Evolutionary conservation across 2,113 vertebrate species (phyloP), one percentile per base, ranked within the genome.

Genomic region (Elanoides forficatus): DNA sequence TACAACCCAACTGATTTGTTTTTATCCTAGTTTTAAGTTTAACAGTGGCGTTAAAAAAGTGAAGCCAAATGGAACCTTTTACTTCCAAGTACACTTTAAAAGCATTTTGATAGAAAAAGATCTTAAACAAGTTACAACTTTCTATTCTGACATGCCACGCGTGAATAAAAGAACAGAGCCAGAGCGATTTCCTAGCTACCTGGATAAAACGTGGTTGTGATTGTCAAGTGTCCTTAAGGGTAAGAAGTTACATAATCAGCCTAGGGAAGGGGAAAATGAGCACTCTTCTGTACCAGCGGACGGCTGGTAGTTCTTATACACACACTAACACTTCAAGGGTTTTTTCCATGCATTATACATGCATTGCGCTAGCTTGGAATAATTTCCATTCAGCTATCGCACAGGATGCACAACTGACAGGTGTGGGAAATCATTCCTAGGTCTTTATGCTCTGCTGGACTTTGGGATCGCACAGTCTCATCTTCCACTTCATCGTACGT

Each of bases 401-500:
- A 67, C 74, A 30, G 27, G 79, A 88, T 62, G 82, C 48, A 29
- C 7, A 55, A 25, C 0, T 92, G 88, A 86, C 87, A 95, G 34
- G 45, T 79, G 75, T 79, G 75, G 50, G 30, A 85, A 86, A 88
- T 90, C 71, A 62, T 74, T 86, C 52, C 43, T 60, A 72, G 52
- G 9, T 32, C 59, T 78, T 81, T 78, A 79, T 88, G 81, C 60
- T 86, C 42, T 15, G 12, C 73, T 91, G 84, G 86, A 65, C 67
- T 88, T 94, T 52, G 56, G 56, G 65, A 70, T 56, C 79, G 45
- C 47, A 81, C 32, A 78, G 30, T 52, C 63, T 91, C 66, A 85
- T 94, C 88, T 94, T 95, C 92, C 86, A 87, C 74, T 94, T 96
- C 65, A 20, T 21, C 60, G 12, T 47, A 48, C 62, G 63, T 84